phyloP scores from a whole-genome alignment of 2,113 vertebrate species.

The Chaetodon trifascialis region DNA sequence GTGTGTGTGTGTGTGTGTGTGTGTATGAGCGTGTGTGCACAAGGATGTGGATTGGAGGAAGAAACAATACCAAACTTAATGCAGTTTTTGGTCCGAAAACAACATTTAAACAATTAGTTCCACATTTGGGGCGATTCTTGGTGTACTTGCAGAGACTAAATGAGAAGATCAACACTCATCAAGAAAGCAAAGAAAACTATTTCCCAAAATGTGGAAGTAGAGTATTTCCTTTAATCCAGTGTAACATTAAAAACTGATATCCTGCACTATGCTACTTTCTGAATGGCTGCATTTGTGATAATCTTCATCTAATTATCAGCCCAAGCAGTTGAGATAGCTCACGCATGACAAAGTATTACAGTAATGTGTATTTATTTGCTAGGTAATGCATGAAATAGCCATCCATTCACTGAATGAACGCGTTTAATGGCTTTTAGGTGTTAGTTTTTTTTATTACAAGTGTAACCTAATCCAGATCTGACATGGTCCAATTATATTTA shows the following conservation, averaged over 20 bases:
- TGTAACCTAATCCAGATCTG: slow-evolving; percentile 10
- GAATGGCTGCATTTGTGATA: slow-evolving; percentile 1
- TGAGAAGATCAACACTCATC: not conserved
- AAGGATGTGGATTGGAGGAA: not conserved
- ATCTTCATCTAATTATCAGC: slow-evolving; percentile 19
- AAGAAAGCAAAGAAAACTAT: not conserved
- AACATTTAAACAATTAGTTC: not conserved
- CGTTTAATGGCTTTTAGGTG: not conserved
- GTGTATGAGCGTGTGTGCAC: not conserved
- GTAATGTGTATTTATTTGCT: slow-evolving; percentile 26
- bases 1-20: not conserved
- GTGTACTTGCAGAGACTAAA: not conserved
- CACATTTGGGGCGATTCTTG: not conserved
- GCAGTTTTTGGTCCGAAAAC: not conserved
- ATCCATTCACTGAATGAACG: not conserved
- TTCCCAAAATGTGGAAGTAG: not conserved
- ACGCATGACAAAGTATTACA: slow-evolving; percentile 12
- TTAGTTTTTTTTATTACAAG: slow-evolving; percentile 20
- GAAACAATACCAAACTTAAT: slow-evolving; percentile 9
- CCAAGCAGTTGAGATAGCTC: not conserved
- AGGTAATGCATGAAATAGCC: slow-evolving; percentile 20
- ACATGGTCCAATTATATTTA: slow-evolving; percentile 30
- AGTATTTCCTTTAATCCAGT: not conserved
- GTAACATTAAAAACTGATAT: not conserved
- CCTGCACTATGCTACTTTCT: not conserved